These are phyloP conservation scores for Heliothis peltigera DNA, from an alignment of 2,888 invertebrate genomes.

Conservation along the genomic window DNA sequence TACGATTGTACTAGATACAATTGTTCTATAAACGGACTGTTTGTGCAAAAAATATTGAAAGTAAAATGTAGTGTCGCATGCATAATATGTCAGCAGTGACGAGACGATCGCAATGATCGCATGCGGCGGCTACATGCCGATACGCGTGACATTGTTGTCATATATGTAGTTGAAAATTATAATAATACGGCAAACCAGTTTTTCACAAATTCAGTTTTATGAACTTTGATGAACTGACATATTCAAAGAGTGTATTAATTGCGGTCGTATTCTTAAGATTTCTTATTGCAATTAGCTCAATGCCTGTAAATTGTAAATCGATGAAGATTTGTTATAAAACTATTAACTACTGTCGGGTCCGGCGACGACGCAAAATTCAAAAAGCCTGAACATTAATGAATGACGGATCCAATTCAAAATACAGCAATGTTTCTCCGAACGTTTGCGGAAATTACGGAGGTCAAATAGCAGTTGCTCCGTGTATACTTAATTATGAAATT, in stretches of 20 bases:
- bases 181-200: not conserved
- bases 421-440: not conserved
- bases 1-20: not conserved
- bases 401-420: not conserved
- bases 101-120: not conserved
- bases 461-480: not conserved
- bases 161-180: slow-evolving; percentile 13
- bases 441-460: not conserved
- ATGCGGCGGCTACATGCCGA: slow-evolving; percentile 7
- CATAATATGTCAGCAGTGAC: slow-evolving; percentile 6
- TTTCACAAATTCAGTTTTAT: too few species aligned
- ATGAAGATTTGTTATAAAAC: too few species aligned
- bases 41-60: slow-evolving; percentile 12
- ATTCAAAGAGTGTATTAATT: too few species aligned
- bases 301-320: too few species aligned
- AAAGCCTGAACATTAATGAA: too few species aligned
- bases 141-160: slow-evolving; percentile 8
- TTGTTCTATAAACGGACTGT: not conserved
- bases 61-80: slow-evolving; percentile 26
- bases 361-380: too few species aligned
- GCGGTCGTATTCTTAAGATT: too few species aligned
- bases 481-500: not conserved
- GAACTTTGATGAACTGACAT: too few species aligned
- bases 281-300: too few species aligned
- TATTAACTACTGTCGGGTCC: too few species aligned